Base-by-base conservation (phyloP, 1,140 invertebrate species). In the Drosophila nikananu region DNA sequence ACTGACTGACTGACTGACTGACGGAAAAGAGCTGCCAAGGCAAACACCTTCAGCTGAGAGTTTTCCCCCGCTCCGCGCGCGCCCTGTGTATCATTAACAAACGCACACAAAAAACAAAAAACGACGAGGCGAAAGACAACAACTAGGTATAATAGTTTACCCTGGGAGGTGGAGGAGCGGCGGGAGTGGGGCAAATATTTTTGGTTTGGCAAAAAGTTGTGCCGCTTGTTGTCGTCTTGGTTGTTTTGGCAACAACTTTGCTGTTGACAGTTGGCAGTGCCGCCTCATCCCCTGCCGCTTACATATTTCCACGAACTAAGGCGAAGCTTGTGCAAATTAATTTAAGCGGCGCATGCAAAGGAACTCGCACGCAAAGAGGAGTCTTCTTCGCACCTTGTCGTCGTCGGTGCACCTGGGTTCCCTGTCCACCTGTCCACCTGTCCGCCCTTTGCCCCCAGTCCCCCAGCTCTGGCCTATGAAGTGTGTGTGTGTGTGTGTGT, bases 301-400 rank as follows among this genome's bases (percentile, higher is more conserved):
- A 83, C 64, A 80, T 46, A 83, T 83, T 80, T 77, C 32, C 55
- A 61, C 64, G 23, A 75, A 63, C 46, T 51, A 35, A 75, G 35
- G 54, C 41, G 63, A 77, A 66, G 74, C 63, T 49, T 75, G 73
- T 77, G 82, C 77, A 84, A 84, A 84, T 84, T 84, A 84, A 84
- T 84, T 84, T 84, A 84, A 68, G 81, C 81, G 82, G 78, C 81
- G 62, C 82, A 84, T 84, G 81, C 81, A 84, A 84, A 49, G 67
- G 30, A 84, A 57, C 82, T 86, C 68, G 59, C 77, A 81, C 81
- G 77, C 81, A 66, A 59, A 23, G 74, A 27, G 57, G 49, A 62
- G 42, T 61, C 57, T 32, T 70, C 57, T 70, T 77, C 51, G 58
- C 81, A 84, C 61, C 72, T 84, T 63, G 70, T 62, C 55, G 61